Evolutionary conservation across 2,888 invertebrate species (phyloP).

Genomic region (Marronus borbonicus): DNA sequence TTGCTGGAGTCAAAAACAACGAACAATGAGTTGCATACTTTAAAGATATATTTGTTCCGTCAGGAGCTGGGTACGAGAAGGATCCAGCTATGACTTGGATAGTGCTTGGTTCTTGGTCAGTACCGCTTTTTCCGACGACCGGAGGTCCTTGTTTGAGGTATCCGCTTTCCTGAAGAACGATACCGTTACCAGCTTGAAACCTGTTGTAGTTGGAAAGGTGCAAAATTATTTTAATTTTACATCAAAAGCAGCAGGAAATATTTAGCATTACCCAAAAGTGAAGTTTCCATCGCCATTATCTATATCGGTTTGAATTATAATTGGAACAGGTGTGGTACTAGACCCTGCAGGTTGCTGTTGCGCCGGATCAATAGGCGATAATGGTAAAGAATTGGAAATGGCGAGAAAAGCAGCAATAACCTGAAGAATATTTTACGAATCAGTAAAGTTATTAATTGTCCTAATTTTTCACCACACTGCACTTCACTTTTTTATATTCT

Average conservation of each 20-base stretch:
- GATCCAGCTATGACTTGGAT: slow-evolving; percentile 65
- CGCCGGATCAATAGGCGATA: slow-evolving; percentile 19
- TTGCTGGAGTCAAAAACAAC: neutral
- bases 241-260: no score
- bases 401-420: neutral
- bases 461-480: slow-evolving; percentile 1
- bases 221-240: no score
- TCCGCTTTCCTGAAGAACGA: slow-evolving; percentile 36
- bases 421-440: slow-evolving; percentile 18
- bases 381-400: slow-evolving; percentile 9
- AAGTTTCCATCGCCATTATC: slow-evolving; percentile 46
- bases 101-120: slow-evolving; percentile 7
- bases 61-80: slow-evolving; percentile 71
- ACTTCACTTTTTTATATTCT: neutral
- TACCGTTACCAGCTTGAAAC: slow-evolving; percentile 40
- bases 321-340: slow-evolving; percentile 35
- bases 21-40: slow-evolving; percentile 64
- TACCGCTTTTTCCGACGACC: neutral
- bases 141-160: slow-evolving; percentile 28
- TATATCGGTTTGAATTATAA: slow-evolving; percentile 34
- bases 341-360: neutral
- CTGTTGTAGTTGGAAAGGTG: neutral
- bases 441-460: neutral
- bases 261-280: slow-evolving; percentile 30
- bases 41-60: slow-evolving; percentile 71